Percentiles rank a stretch among this genome's conserved stretches.
These are phyloP conservation scores for Tethya wilhelma DNA, from an alignment of 37 sponge, comb jelly and placozoan genomes.

Conservation along the genomic window DNA sequence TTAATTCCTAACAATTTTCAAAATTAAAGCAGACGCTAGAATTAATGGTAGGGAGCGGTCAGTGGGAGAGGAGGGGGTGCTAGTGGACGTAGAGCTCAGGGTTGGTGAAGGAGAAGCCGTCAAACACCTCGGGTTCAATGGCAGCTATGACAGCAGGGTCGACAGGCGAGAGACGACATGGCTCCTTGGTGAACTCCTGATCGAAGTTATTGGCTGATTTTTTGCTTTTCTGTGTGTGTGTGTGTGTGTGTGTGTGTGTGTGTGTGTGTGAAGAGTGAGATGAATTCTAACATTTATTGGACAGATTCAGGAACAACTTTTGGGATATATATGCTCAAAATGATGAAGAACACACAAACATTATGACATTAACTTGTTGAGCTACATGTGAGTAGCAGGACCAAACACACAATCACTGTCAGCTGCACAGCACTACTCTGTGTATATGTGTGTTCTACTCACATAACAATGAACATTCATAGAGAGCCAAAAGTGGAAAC, in stretches of 20 bases:
- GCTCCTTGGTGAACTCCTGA: constrained; percentile 91
- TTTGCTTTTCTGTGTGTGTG: constrained; percentile 74
- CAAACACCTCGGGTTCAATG: constrained; percentile 87
- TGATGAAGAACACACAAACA: too few relatives aligned
- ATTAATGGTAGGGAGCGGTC: neutral
- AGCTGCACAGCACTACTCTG: too few relatives aligned
- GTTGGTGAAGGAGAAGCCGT: constrained; percentile 93
- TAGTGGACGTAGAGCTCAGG: constrained; percentile 72
- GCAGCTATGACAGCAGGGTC: constrained; percentile 73
- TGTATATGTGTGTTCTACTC: too few relatives aligned
- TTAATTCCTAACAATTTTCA: neutral
- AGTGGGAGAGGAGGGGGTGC: too few relatives aligned
- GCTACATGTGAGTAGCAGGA: too few relatives aligned
- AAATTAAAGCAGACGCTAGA: too few relatives aligned
- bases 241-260: neutral
- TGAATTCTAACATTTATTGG: too few relatives aligned
- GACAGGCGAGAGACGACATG: constrained; percentile 72
- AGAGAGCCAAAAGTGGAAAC: too few relatives aligned
- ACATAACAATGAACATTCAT: too few relatives aligned
- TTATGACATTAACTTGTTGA: too few relatives aligned
- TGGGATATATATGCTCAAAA: too few relatives aligned
- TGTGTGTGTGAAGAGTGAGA: neutral
- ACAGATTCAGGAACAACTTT: constrained; percentile 1
- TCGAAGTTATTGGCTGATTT: constrained; percentile 92
- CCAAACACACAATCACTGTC: too few relatives aligned